Base-by-base conservation (phyloP, 2,113 vertebrate genomes). In the Myodes glareolus region DNA sequence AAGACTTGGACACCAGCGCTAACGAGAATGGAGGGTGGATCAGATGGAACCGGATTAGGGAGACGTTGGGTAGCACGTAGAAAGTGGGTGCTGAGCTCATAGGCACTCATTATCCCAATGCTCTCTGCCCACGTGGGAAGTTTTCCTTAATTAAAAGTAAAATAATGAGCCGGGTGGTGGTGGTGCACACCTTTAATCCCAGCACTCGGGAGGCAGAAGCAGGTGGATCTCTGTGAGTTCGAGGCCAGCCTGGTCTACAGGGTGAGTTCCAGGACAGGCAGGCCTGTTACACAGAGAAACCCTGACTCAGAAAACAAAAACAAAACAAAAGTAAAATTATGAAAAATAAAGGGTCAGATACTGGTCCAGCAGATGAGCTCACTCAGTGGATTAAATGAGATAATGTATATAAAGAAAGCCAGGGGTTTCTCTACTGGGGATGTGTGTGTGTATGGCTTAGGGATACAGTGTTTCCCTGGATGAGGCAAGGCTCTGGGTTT, bases 121-220 rank as follows among this genome's bases (percentile, higher is more conserved):
- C 14, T 63, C 4, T 86, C 31, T 88, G 77, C 84, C 63, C 45
- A 33, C 75, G 14, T 90, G 84, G 73, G 78, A 88, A 92, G 77
- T 39, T 92, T 88, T 58, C 92, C 72, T 47, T 96, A 94, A 89
- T 90, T 90, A 94, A 76, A 91, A 94, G 55, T 47, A 91, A 82
- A 77, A 94, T 58, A 21, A 58, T 58, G 58, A 58, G 19, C 58
- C 58, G 0, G 58, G 55, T 0, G 55, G 55, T 21, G 19, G 55
- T 21, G 19, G 55, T 5, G 5, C 55, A 58, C 0, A 0, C 55
- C 55, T 58, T 58, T 58, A 21, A 21, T 58, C 55, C 17, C 19
- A 58, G 55, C 55, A 58, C 55, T 58, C 5, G 5, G 55, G 55
- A 58, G 55, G 55, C 55, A 58, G 55, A 58, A 6, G 17, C 55